Evolutionary conservation across 2,113 vertebrate species (phyloP).

Genomic region (Muntiacus reevesi): DNA sequence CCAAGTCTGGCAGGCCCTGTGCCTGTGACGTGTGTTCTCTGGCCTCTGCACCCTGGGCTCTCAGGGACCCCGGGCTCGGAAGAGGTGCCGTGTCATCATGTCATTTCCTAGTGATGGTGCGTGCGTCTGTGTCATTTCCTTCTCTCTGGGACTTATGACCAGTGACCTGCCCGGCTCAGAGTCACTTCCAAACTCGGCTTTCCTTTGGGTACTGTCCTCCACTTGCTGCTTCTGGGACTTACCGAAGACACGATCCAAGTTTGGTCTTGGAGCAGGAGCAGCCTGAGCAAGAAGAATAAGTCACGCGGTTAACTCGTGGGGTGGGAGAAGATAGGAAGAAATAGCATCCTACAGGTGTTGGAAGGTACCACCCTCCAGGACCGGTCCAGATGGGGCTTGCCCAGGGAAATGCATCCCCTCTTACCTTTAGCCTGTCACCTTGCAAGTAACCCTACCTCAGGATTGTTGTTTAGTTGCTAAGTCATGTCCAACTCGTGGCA

Average conservation of each 20-base stretch:
- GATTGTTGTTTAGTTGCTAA: background rate
- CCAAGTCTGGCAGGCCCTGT: background rate
- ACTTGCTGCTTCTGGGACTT: background rate
- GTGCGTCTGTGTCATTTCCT: conserved; percentile 10
- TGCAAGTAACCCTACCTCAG: background rate
- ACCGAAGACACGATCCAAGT: background rate
- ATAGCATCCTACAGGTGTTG: background rate
- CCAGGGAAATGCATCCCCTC: background rate
- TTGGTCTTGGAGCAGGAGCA: background rate
- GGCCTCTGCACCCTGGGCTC: background rate
- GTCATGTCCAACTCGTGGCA: background rate
- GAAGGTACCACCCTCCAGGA: background rate
- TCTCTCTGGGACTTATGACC: background rate
- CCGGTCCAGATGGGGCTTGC: background rate
- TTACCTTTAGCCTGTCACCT: background rate
- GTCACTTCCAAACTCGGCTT: background rate
- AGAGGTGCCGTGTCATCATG: background rate
- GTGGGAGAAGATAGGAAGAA: background rate
- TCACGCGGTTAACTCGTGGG: fast-evolving
- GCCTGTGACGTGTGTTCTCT: background rate
- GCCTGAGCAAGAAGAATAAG: background rate
- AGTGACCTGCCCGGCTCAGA: background rate
- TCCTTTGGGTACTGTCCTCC: background rate
- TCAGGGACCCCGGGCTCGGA: background rate
- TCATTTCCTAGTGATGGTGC: conserved; percentile 32